Conservation (phyloP, 1,140 invertebrate species). For the Lepidurus packardi region DNA sequence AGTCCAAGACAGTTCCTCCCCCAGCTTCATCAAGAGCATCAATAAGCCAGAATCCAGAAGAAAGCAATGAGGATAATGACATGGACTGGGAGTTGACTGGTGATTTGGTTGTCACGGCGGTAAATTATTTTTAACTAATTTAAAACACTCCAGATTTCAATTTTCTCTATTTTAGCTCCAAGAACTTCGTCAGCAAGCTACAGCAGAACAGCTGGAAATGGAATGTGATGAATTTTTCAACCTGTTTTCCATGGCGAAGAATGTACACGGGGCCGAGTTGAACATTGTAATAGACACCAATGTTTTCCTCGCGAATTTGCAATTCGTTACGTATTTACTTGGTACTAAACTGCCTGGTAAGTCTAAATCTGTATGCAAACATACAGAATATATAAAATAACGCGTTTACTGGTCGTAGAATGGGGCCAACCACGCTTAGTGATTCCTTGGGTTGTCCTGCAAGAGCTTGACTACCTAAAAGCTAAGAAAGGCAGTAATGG, state of each 20-base stretch:
- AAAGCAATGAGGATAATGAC: neutral
- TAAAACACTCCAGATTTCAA: neutral
- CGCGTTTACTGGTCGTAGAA: neutral
- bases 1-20: neutral
- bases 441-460: conserved; percentile 30
- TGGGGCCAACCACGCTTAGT: neutral
- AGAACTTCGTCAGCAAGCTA: conserved; percentile 23
- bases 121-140: neutral
- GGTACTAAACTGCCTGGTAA: neutral
- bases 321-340: neutral
- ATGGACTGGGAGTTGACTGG: conserved; percentile 33
- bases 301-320: conserved; percentile 29
- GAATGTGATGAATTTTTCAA: conserved; percentile 1
- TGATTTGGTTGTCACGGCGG: neutral
- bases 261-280: neutral
- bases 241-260: neutral
- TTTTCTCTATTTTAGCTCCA: neutral
- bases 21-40: neutral
- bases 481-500: conserved; percentile 21
- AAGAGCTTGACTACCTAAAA: conserved; percentile 33
- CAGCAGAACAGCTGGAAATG: neutral
- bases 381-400: neutral
- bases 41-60: neutral
- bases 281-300: conserved; percentile 31
- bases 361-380: neutral